Percentiles rank a stretch among this genome's conserved stretches.
phyloP scores from a whole-genome alignment of 2,113 vertebrate species.

The Brachionichthys hirsutus region DNA sequence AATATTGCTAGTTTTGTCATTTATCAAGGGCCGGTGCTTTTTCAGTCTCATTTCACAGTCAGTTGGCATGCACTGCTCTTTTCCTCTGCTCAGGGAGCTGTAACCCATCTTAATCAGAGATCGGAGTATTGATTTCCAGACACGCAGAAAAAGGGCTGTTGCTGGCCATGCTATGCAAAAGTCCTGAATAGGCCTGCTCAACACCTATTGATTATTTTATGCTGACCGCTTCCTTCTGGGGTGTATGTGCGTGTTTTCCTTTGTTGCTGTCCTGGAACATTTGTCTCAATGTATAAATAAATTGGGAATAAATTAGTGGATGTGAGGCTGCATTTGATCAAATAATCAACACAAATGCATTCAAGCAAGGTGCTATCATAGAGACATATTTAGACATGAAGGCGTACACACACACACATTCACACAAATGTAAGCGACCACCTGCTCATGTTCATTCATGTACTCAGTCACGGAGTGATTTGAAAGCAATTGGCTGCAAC shows the following conservation, averaged over 20 bases:
- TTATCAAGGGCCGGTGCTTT: constrained; percentile 30
- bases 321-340: constrained; percentile 49
- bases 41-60: constrained; percentile 49
- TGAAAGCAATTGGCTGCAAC: constrained; percentile 73
- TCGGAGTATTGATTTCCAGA: constrained; percentile 63
- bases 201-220: constrained; percentile 67
- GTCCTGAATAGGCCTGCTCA: constrained; percentile 68
- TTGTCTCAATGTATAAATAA: constrained; percentile 31
- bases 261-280: constrained; percentile 22
- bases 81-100: constrained; percentile 54
- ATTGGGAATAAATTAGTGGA: constrained; percentile 44
- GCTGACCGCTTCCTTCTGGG: constrained; percentile 46
- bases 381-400: constrained; percentile 15
- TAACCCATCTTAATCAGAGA: constrained; percentile 51
- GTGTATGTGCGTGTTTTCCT: constrained; percentile 12
- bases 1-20: constrained; percentile 43
- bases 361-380: constrained; percentile 50
- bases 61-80: constrained; percentile 46
- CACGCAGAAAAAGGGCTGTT: constrained; percentile 54
- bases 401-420: constrained; percentile 4
- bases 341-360: constrained; percentile 52
- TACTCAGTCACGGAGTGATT: constrained; percentile 68
- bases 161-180: constrained; percentile 62
- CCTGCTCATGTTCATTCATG: constrained; percentile 74
- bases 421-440: constrained; percentile 41